These are phyloP conservation scores for Oligia latruncula DNA, from an alignment of 2,888 invertebrate genomes.

Conservation along the genomic window DNA sequence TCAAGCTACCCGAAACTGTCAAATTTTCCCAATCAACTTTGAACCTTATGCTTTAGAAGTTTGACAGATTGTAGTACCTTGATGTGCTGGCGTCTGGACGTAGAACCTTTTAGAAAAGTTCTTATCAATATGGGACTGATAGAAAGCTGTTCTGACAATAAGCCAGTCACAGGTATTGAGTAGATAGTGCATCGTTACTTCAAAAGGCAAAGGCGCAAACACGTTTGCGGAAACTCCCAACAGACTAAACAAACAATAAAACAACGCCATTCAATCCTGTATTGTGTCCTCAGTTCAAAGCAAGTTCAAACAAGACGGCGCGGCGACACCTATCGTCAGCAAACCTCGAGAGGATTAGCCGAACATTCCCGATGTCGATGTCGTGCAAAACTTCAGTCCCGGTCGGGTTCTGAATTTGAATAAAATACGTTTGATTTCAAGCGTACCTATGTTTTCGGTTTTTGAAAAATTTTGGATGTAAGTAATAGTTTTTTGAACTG, in stretches of 20 bases:
- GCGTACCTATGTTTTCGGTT: background rate
- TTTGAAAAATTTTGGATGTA: background rate
- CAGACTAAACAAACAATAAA: slow-evolving; percentile 55
- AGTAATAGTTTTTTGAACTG: no score
- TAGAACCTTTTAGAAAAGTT: no score
- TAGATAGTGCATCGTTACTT: background rate
- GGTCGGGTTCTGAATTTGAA: slow-evolving; percentile 33
- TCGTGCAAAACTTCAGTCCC: slow-evolving; percentile 27
- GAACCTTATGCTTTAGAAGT: no score
- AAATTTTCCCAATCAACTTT: no score
- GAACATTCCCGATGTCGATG: slow-evolving; percentile 54
- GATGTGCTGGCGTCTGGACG: no score
- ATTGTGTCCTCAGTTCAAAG: slow-evolving; percentile 40
- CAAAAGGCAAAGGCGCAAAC: slow-evolving; percentile 26
- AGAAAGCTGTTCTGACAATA: background rate
- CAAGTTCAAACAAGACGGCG: slow-evolving; percentile 38
- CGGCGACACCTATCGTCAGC: slow-evolving; percentile 43
- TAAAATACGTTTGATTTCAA: slow-evolving; percentile 32
- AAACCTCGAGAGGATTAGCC: slow-evolving; percentile 46
- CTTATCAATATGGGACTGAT: background rate
- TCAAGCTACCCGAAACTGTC: no score
- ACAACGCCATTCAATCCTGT: slow-evolving; percentile 37
- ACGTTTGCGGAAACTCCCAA: slow-evolving; percentile 34
- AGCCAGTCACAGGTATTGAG: background rate
- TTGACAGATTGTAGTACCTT: no score